Percentiles rank a stretch among this genome's conserved stretches.
Conservation (phyloP, 92 coral and sea anemone genomes). For the Parazoanthus atlanticus region DNA sequence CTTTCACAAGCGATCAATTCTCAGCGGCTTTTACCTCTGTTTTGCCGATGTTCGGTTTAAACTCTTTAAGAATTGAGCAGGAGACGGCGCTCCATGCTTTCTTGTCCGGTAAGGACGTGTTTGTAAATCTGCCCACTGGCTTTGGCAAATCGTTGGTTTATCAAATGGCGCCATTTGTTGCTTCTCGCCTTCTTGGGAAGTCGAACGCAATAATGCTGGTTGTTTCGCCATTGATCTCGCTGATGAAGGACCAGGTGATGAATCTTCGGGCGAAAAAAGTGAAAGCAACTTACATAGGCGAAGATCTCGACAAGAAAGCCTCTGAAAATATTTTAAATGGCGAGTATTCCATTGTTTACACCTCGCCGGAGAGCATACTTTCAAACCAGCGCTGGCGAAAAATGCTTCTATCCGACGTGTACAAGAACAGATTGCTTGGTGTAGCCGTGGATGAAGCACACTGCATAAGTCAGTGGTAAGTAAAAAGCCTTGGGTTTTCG, state of each 20-base stretch:
- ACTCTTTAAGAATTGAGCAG: neutral
- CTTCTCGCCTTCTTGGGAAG: neutral
- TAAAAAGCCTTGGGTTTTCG: neutral
- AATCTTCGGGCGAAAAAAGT: neutral
- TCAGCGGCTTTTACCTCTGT: neutral
- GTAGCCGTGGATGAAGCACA: neutral
- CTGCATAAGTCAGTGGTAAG: neutral
- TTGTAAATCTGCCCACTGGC: neutral
- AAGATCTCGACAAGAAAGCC: neutral
- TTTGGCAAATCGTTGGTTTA: neutral
- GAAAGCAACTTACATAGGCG: neutral
- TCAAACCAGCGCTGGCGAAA: neutral
- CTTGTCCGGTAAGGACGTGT: neutral
- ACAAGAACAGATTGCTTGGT: neutral
- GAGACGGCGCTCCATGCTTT: neutral
- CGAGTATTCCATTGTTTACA: neutral
- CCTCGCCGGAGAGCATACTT: neutral
- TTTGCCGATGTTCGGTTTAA: neutral
- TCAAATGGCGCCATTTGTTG: neutral
- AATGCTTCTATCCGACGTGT: neutral
- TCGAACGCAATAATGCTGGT: neutral
- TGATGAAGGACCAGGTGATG: neutral
- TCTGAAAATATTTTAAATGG: neutral
- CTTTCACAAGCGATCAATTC: neutral
- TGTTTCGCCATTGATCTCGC: neutral